These are phyloP conservation scores for Castor canadensis DNA, from an alignment of 2,113 vertebrate genomes.

Conservation along the genomic window DNA sequence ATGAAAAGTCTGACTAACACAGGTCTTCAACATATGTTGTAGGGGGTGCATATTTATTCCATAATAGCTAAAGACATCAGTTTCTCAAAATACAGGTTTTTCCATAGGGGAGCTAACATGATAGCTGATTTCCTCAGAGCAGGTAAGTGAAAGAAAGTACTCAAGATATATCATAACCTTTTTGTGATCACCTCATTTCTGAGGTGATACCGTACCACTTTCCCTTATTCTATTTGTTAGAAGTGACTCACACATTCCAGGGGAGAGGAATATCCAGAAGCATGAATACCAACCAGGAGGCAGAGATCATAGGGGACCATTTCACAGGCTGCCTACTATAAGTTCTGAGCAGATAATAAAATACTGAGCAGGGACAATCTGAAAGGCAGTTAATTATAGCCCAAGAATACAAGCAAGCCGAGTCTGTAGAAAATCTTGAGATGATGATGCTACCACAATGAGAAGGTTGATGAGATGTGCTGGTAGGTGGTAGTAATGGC, in stretches of 20 bases:
- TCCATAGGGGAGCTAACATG: not conserved
- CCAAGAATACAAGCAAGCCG: not conserved
- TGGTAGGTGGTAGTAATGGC: conserved; percentile 12
- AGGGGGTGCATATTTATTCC: not conserved
- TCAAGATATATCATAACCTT: not conserved
- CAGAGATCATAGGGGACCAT: not conserved
- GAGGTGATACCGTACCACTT: not conserved
- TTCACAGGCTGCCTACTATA: not conserved
- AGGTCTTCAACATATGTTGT: not conserved
- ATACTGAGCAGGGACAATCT: not conserved
- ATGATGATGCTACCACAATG: not conserved
- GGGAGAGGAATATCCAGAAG: not conserved
- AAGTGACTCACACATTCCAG: not conserved
- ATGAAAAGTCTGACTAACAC: not conserved
- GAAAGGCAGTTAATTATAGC: not conserved
- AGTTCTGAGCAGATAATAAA: not conserved
- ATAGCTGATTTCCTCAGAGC: not conserved
- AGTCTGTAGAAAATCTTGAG: not conserved
- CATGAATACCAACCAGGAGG: not conserved
- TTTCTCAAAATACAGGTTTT: not conserved
- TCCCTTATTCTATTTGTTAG: not conserved
- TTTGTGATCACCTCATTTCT: conserved; percentile 6
- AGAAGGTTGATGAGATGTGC: conserved; percentile 15
- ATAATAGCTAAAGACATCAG: not conserved
- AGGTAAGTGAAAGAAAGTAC: not conserved